A percentile compares a stretch with the other conserved stretches of the same genome.
phyloP scores from a whole-genome alignment of 2,113 vertebrate genomes.

The Corythaixoides concolor region DNA sequence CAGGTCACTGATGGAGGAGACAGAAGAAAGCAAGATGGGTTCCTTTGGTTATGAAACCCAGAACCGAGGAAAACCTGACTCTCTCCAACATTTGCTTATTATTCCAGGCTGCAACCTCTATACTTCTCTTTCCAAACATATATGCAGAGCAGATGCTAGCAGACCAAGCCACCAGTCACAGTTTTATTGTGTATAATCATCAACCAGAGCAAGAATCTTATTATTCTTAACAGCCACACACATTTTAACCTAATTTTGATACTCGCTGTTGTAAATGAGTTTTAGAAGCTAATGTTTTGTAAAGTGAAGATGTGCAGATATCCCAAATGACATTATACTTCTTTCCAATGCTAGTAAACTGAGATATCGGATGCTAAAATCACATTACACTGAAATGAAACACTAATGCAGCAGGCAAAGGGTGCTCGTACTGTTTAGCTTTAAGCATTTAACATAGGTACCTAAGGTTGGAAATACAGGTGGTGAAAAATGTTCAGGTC shows the following conservation, averaged over 20 bases:
- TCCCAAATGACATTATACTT: slow-evolving; percentile 27
- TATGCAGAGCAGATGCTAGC: background rate
- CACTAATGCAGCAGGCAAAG: background rate
- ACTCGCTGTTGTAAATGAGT: background rate
- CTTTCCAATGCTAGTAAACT: background rate
- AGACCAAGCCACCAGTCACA: background rate
- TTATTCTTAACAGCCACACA: slow-evolving; percentile 27
- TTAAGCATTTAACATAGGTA: background rate
- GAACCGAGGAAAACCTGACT: background rate
- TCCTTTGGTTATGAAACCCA: background rate
- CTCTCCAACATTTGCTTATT: background rate
- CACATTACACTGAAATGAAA: slow-evolving; percentile 20
- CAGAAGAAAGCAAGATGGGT: background rate
- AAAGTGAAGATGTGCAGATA: slow-evolving; percentile 48
- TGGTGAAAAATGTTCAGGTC: background rate
- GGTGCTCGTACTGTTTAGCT: background rate
- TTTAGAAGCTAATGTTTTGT: slow-evolving; percentile 1
- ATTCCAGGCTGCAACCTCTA: background rate
- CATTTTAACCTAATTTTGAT: slow-evolving; percentile 27
- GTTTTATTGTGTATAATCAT: background rate
- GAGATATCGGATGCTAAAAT: background rate
- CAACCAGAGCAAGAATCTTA: background rate
- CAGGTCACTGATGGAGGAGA: background rate
- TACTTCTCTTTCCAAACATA: background rate
- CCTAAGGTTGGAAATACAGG: background rate